These are phyloP conservation scores for Chaetogeoica ovagalla DNA, from an alignment of 2,888 invertebrate genomes.

Conservation along the genomic window DNA sequence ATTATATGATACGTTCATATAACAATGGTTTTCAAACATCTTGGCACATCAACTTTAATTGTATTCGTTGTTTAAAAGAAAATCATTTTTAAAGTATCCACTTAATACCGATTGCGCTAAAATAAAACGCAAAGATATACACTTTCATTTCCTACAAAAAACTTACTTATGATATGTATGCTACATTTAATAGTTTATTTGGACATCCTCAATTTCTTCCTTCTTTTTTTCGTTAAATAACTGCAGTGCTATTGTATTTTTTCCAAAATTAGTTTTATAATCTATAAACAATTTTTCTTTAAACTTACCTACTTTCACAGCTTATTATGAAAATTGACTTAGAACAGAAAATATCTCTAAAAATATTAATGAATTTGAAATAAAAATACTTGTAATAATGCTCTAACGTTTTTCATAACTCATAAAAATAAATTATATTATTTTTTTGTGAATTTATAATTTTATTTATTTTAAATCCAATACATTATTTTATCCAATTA, in stretches of 20 bases:
- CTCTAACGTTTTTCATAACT: too few species aligned
- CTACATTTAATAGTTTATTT: background rate
- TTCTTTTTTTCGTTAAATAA: background rate
- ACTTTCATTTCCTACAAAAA: background rate
- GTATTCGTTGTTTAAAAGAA: background rate
- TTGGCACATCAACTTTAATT: background rate
- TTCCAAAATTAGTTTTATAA: background rate
- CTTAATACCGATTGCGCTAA: background rate
- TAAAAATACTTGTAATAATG: too few species aligned
- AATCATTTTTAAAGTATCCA: background rate
- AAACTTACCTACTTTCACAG: background rate
- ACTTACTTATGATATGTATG: background rate
- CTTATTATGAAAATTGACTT: background rate
- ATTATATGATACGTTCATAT: background rate
- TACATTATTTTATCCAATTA: too few species aligned
- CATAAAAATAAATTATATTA: background rate
- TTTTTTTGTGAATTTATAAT: background rate
- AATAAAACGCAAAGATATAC: background rate
- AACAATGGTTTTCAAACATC: background rate
- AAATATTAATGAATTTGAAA: background rate
- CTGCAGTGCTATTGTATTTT: background rate
- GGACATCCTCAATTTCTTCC: background rate
- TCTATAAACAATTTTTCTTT: background rate
- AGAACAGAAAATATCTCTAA: background rate
- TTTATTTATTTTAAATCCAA: background rate